Evolutionary conservation across 1,140 invertebrate species (phyloP), one percentile per base, ranked within the genome.

Genomic region (Panagrolaimus sp.): DNA sequence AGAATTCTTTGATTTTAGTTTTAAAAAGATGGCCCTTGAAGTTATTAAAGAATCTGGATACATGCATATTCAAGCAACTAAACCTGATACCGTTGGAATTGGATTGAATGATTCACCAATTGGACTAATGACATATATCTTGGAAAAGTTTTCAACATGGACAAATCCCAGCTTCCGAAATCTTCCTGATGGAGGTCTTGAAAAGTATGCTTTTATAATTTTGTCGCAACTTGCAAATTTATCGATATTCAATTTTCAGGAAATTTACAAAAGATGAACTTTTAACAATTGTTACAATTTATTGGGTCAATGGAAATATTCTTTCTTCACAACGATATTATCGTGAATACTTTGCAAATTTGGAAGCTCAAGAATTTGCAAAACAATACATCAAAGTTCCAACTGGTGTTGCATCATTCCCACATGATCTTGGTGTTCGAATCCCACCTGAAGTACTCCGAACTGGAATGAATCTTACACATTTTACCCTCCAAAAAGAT

Each of bases 201-300:
- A 86, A 12, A 58, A 0, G 52, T 58, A 26, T 26, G 8, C 15
- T 7, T 58, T 28, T 43, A 10, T 3, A 24, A 43, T 21, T 17
- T 15, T 43, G 21, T 1, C 21, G 3, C 21, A 38, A n/a, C 17
- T 5, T 10, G 1, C 2, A 6, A 24, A 55, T 17, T 21, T 71
- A 5, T 5, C 14, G 17, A 8, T 10, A 21, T 14, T 32, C 74
- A 17, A 52, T 21, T 52, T 52, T 58, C 15, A 79, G 74, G 52
- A 87, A 88, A 72, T 89, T 87, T 77, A 83, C 85, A 7, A 83
- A 89, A 62, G 90, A 91, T 63, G 89, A 92, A 73, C 83, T 94
- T 4, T 84, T 95, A 4, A 92, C 93, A 72, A 92, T 93, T 79
- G 79, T 94, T 0, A 94, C 93, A 90, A 83, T 94, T 38, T 95